These are phyloP conservation scores for Sula dactylatra DNA, from an alignment of 2,113 vertebrate species.

Conservation along the genomic window DNA sequence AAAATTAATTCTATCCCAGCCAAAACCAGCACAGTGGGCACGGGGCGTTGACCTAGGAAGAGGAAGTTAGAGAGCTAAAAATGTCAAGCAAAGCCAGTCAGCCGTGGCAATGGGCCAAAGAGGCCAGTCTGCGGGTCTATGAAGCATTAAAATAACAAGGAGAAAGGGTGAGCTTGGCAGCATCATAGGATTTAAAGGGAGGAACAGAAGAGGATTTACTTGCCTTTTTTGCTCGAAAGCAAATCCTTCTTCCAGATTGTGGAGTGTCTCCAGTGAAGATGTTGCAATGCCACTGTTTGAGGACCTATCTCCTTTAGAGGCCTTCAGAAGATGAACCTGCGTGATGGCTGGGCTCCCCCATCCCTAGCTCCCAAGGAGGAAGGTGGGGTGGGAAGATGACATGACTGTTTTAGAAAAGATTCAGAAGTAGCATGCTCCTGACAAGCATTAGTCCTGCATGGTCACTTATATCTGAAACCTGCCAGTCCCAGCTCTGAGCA, in stretches of 20 bases:
- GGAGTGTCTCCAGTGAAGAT: background rate
- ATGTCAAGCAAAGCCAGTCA: conserved; percentile 17
- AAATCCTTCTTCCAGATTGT: background rate
- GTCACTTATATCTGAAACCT: background rate
- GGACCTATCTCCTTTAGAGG: background rate
- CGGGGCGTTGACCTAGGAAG: background rate
- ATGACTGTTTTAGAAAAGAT: background rate
- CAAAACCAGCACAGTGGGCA: background rate
- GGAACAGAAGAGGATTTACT: conserved; percentile 27
- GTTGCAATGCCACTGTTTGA: background rate
- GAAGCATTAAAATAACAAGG: conserved; percentile 37
- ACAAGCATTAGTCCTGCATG: background rate
- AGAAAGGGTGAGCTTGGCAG: background rate
- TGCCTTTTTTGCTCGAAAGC: conserved; percentile 10
- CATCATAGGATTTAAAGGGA: background rate
- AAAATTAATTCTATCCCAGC: too few species aligned
- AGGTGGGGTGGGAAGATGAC: background rate
- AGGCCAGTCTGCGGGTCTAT: conserved; percentile 32
- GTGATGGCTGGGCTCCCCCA: background rate
- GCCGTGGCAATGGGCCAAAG: conserved; percentile 37
- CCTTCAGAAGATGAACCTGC: background rate
- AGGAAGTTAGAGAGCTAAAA: conserved; percentile 6
- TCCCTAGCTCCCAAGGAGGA: background rate
- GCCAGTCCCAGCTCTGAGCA: background rate
- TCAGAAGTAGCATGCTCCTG: background rate